A percentile compares a stretch with the other conserved stretches of the same genome.
Evolutionary conservation across 2,797 vertebrate species (phyloP).

Genomic region (Sarcoramphus papa): DNA sequence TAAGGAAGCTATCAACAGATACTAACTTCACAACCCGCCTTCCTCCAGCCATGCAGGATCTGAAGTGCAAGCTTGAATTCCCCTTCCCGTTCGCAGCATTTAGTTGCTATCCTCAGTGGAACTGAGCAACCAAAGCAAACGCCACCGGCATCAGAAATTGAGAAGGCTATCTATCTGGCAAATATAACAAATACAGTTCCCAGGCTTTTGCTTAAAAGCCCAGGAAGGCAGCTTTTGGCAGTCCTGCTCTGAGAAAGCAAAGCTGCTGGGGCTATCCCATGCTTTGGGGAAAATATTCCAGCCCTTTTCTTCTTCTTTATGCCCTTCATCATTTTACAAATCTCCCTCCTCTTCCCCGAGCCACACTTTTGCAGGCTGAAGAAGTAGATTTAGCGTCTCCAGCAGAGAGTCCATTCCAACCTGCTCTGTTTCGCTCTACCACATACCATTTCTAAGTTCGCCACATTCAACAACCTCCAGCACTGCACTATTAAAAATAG

Average conservation of each 20-base stretch:
- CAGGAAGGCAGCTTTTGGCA: not conserved
- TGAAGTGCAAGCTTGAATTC: not conserved
- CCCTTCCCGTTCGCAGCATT: not conserved
- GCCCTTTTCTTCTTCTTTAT: not conserved
- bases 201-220: not conserved
- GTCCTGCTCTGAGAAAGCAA: not conserved
- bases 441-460: too few relatives aligned
- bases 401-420: not conserved
- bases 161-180: not conserved
- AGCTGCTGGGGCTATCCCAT: not conserved
- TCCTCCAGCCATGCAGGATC: not conserved
- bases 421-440: not conserved
- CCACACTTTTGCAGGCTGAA: not conserved
- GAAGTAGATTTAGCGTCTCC: not conserved
- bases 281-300: not conserved
- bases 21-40: not conserved
- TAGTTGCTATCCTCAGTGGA: not conserved
- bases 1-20: not conserved
- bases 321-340: not conserved
- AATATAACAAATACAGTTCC: not conserved
- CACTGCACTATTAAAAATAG: rapidly evolving
- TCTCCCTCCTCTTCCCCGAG: not conserved
- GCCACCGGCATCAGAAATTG: not conserved
- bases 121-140: not conserved
- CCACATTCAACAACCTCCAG: not conserved